phyloP scores from a whole-genome alignment of 2,797 vertebrate genomes.

The Eutrigla gurnardus region DNA sequence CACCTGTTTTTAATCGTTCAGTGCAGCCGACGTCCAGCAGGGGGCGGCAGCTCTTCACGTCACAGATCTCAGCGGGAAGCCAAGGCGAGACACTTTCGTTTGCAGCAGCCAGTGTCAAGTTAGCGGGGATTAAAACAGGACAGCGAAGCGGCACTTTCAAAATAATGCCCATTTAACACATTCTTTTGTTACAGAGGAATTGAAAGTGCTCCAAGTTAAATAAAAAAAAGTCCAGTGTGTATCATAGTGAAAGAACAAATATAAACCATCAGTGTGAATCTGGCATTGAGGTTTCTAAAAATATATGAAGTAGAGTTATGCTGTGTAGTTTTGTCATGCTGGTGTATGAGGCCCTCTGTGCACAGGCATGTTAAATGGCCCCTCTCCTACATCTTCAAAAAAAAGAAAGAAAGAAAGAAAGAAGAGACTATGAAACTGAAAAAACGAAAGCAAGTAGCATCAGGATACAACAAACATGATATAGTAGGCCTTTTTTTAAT shows the following conservation, averaged over 20 bases:
- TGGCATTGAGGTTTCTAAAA: neutral
- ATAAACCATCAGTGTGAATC: neutral
- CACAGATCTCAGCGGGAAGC: neutral
- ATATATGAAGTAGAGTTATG: neutral
- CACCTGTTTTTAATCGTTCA: neutral
- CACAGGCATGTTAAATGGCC: neutral
- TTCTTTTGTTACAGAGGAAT: neutral
- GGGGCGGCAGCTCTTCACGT: constrained; percentile 31
- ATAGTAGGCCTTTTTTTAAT: neutral
- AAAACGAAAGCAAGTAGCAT: neutral
- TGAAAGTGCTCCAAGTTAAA: neutral
- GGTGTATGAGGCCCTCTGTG: neutral
- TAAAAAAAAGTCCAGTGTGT: no score
- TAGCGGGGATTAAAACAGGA: neutral
- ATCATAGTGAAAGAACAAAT: no score
- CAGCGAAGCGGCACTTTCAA: neutral
- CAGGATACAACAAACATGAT: neutral
- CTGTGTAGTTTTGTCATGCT: neutral
- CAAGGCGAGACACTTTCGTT: neutral
- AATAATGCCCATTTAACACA: constrained; percentile 6
- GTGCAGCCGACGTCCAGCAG: constrained; percentile 32
- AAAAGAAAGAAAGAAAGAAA: neutral
- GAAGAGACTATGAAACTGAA: neutral
- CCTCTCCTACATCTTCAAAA: neutral
- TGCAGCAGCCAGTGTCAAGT: constrained; percentile 15